These are phyloP conservation scores for Didymodactylos carnosus DNA, from an alignment of 2,888 invertebrate species.

Conservation along the genomic window DNA sequence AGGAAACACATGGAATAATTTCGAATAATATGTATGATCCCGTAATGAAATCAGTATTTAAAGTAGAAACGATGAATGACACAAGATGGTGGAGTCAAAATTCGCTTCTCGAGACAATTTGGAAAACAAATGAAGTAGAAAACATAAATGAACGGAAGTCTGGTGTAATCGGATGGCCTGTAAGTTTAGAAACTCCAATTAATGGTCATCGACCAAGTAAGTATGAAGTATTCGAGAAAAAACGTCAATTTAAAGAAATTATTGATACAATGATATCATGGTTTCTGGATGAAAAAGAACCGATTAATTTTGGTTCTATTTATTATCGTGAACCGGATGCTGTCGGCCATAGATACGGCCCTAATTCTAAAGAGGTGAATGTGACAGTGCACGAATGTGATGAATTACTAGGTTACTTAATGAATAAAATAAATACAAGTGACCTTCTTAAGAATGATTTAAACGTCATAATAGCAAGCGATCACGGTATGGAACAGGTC, in stretches of 20 bases:
- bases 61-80: not conserved
- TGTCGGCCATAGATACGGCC: slow-evolving; percentile 43
- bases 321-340: slow-evolving; percentile 53
- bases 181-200: not conserved
- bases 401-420: slow-evolving; percentile 1
- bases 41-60: not conserved
- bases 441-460: not conserved
- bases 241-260: not conserved
- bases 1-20: slow-evolving; percentile 11
- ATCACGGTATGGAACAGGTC: slow-evolving; percentile 7
- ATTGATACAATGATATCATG: not conserved
- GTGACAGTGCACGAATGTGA: slow-evolving; percentile 37
- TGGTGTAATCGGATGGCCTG: slow-evolving; percentile 3
- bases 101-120: slow-evolving; percentile 1
- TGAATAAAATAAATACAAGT: not conserved
- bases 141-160: not conserved
- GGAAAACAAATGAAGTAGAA: not conserved
- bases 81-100: not conserved
- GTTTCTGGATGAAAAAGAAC: not conserved
- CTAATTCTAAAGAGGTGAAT: slow-evolving; percentile 25
- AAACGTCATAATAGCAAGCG: slow-evolving; percentile 2
- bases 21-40: slow-evolving; percentile 6
- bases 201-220: not conserved
- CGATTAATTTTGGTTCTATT: slow-evolving; percentile 44
- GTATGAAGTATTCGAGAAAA: not conserved